Percentiles rank a stretch among this genome's conserved stretches.
Conservation (phyloP, 2,113 vertebrate genomes). For the Upupa epops region DNA sequence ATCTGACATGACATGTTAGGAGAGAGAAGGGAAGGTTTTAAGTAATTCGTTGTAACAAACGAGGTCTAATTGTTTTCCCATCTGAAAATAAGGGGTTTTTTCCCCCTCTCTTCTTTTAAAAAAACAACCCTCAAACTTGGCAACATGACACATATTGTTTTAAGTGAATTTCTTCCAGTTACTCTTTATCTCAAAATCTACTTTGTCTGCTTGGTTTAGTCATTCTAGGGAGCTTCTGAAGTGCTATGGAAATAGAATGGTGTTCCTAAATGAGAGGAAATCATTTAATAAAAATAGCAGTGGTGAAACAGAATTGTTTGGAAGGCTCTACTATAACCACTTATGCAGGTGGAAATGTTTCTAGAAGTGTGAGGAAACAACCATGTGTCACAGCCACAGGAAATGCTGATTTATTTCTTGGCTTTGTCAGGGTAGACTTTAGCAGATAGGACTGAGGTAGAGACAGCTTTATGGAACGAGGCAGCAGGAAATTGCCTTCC, state of each 20-base stretch:
- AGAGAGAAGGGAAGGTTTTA: background rate
- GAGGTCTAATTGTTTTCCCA: background rate
- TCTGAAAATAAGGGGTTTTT: background rate
- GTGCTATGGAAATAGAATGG: slow-evolving; percentile 30
- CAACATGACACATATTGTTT: background rate
- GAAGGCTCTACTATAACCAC: background rate
- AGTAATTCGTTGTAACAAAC: background rate
- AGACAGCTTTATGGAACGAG: slow-evolving; percentile 6
- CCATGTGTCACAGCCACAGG: background rate
- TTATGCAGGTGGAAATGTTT: slow-evolving; percentile 23
- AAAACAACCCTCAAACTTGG: background rate
- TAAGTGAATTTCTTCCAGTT: background rate
- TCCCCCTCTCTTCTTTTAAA: background rate
- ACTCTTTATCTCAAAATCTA: background rate
- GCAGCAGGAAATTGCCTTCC: background rate
- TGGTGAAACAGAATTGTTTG: background rate
- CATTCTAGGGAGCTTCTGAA: slow-evolving; percentile 9
- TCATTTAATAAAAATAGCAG: background rate
- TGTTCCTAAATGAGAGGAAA: slow-evolving; percentile 36
- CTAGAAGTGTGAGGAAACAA: slow-evolving; percentile 37
- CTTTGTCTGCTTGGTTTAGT: slow-evolving; percentile 30
- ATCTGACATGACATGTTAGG: background rate
- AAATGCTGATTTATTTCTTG: slow-evolving; percentile 51
- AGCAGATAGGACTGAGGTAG: background rate
- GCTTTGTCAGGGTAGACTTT: background rate